Conservation (phyloP, 2,113 vertebrate species). For the Ramphastos sulfuratus region DNA sequence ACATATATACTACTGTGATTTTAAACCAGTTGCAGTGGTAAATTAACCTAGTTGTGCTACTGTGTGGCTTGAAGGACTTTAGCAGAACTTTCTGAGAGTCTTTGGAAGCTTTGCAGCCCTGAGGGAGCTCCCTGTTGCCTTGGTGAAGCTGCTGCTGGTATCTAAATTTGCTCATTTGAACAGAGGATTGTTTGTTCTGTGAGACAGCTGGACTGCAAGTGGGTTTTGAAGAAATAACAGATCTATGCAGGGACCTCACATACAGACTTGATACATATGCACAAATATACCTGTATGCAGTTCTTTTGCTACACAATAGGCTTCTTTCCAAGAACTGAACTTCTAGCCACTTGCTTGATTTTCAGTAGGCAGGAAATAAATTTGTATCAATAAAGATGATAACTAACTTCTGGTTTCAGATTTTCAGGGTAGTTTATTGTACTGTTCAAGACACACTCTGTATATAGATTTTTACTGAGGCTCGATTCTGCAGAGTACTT, state of each 20-base stretch:
- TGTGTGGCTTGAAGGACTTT: neutral
- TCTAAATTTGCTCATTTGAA: neutral
- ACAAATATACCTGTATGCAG: neutral
- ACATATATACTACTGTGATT: neutral
- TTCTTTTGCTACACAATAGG: neutral
- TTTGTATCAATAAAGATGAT: neutral
- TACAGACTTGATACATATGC: neutral
- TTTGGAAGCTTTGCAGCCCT: neutral
- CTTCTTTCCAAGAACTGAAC: neutral
- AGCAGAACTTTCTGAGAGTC: neutral
- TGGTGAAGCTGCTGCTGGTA: neutral
- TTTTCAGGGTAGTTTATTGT: neutral
- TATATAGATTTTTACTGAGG: neutral
- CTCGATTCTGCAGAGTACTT: neutral
- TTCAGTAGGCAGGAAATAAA: neutral
- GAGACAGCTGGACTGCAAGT: neutral
- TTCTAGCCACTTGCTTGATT: neutral
- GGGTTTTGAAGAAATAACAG: neutral
- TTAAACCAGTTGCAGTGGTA: neutral
- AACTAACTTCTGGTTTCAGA: neutral
- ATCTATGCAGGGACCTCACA: neutral
- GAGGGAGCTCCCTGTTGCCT: neutral
- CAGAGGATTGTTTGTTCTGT: neutral
- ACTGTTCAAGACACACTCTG: rapidly evolving
- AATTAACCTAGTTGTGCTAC: neutral